These are phyloP conservation scores for Chaenogobius annularis DNA, from an alignment of 2,113 vertebrate genomes.

Conservation along the genomic window DNA sequence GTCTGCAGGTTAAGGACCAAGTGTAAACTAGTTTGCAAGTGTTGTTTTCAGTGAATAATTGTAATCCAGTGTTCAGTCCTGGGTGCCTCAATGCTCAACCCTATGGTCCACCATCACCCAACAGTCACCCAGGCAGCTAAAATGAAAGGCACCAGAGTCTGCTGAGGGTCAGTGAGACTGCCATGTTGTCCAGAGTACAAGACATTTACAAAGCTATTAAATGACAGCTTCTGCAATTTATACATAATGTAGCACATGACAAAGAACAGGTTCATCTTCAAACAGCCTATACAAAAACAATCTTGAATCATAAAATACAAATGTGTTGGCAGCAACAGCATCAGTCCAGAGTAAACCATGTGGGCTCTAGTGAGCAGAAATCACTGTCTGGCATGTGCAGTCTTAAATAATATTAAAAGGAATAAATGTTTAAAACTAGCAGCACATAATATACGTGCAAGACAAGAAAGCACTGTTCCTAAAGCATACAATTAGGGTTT, in stretches of 20 bases:
- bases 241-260: background rate
- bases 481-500: conserved; percentile 60
- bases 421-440: conserved; percentile 52
- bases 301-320: conserved; percentile 39
- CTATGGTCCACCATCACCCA: conserved; percentile 58
- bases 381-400: conserved; percentile 56
- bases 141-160: conserved; percentile 81
- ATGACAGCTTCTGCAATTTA: conserved; percentile 39
- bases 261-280: conserved; percentile 40
- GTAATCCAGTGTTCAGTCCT: conserved; percentile 45
- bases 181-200: conserved; percentile 32
- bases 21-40: conserved; percentile 33
- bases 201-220: conserved; percentile 32
- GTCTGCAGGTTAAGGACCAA: conserved; percentile 37
- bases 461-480: conserved; percentile 76
- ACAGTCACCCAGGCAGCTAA: conserved; percentile 52
- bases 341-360: conserved; percentile 62
- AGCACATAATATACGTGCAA: conserved; percentile 73
- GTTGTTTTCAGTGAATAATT: conserved; percentile 46
- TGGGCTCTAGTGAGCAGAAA: conserved; percentile 49
- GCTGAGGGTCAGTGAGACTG: conserved; percentile 72
- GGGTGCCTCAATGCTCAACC: conserved; percentile 45
- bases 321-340: conserved; percentile 70
- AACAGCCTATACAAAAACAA: conserved; percentile 40
- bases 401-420: conserved; percentile 21